A percentile compares a stretch with the other conserved stretches of the same genome.
These are phyloP conservation scores for Drosophila pallidifrons DNA, from an alignment of 1,140 invertebrate species.

Conservation along the genomic window DNA sequence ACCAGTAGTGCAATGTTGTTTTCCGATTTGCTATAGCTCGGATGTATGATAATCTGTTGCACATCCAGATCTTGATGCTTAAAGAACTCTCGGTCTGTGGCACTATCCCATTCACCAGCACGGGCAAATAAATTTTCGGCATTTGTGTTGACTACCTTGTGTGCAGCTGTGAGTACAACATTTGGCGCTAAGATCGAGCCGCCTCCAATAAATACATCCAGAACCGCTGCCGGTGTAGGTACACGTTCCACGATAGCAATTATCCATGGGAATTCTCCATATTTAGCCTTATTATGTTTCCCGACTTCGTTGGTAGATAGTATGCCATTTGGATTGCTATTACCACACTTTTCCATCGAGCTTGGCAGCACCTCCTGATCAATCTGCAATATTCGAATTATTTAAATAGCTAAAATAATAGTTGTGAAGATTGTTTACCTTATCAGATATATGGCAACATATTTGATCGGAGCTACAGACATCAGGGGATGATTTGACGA, in stretches of 20 bases:
- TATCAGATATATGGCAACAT: constrained; percentile 24
- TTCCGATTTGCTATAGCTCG: constrained; percentile 79
- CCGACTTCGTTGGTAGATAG: neutral
- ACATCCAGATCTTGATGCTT: constrained; percentile 87
- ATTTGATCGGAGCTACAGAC: constrained; percentile 9
- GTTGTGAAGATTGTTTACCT: constrained; percentile 1
- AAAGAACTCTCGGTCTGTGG: constrained; percentile 87
- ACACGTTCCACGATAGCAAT: constrained; percentile 90
- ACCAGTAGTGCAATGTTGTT: constrained; percentile 87
- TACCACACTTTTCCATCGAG: neutral
- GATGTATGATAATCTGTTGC: constrained; percentile 86
- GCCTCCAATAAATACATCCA: constrained; percentile 87
- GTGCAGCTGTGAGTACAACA: constrained; percentile 89
- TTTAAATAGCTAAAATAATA: too few relatives aligned
- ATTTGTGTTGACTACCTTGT: constrained; percentile 87
- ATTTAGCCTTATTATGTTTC: constrained; percentile 85
- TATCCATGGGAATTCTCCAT: constrained; percentile 94
- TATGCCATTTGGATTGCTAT: constrained; percentile 18
- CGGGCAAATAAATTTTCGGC: constrained; percentile 86
- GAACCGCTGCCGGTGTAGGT: constrained; percentile 87
- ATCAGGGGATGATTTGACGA: neutral
- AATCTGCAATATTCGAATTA: neutral
- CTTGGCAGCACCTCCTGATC: neutral
- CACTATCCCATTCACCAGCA: constrained; percentile 90
- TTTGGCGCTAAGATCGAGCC: constrained; percentile 88